Conservation (phyloP, 2,888 invertebrate species). For the Philonicus albiceps region DNA sequence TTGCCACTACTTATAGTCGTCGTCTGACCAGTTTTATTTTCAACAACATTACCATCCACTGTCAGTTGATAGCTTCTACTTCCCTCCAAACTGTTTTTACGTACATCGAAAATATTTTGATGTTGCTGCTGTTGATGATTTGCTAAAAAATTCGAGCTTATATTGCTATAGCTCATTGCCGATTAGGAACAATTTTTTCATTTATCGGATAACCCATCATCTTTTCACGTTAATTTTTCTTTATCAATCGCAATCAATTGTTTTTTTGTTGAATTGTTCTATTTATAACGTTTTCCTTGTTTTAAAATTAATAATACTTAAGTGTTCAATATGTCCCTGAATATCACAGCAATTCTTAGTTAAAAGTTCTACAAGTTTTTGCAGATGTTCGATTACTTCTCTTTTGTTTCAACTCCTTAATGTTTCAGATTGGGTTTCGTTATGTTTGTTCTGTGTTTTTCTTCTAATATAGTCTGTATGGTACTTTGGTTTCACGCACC, state of each 20-base stretch:
- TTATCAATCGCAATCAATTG: neutral
- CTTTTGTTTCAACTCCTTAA: neutral
- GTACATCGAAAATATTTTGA: constrained; percentile 7
- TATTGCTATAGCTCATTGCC: constrained; percentile 43
- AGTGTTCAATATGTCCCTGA: constrained; percentile 29
- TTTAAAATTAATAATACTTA: constrained; percentile 2
- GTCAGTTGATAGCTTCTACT: constrained; percentile 25
- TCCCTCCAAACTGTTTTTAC: constrained; percentile 9
- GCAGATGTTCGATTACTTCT: neutral
- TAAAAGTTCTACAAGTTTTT: neutral
- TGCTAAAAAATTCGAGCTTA: constrained; percentile 38
- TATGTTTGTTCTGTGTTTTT: neutral
- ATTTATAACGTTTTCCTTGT: neutral
- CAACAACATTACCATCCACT: neutral
- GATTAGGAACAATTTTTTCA: neutral
- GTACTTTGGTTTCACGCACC: neutral
- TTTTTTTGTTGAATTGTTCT: neutral
- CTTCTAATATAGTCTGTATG: too few species aligned
- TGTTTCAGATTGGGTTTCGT: neutral
- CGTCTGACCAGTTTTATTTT: neutral
- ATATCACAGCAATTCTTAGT: constrained; percentile 34
- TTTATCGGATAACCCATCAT: constrained; percentile 2
- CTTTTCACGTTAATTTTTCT: neutral
- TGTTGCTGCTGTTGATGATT: constrained; percentile 19
- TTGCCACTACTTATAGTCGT: neutral